Conservation (phyloP, 2,113 vertebrate genomes). For the Rousettus leschenaultii region DNA sequence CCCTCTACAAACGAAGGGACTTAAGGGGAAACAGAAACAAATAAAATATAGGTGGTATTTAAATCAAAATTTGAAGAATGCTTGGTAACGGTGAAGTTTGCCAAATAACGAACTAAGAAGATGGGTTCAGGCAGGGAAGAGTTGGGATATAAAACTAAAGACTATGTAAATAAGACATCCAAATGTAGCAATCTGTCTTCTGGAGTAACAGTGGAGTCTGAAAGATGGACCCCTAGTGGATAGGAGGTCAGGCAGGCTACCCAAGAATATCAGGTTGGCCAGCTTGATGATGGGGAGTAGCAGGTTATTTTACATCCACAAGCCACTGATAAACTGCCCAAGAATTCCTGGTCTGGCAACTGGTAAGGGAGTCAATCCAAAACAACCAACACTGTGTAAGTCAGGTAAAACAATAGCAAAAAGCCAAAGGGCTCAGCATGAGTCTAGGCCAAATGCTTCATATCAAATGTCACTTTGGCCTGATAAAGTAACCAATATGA, state of each 20-base stretch:
- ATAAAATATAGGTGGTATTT: neutral
- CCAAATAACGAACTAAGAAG: neutral
- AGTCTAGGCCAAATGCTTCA: slow-evolving; percentile 32
- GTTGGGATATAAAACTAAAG: neutral
- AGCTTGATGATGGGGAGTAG: neutral
- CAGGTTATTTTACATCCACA: slow-evolving; percentile 4
- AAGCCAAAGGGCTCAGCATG: neutral
- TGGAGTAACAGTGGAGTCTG: slow-evolving; percentile 38
- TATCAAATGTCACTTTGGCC: neutral
- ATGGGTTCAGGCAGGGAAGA: neutral
- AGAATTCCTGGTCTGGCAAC: neutral
- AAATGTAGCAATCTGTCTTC: neutral
- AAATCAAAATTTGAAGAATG: neutral
- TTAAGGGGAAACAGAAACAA: neutral
- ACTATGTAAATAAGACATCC: slow-evolving; percentile 14
- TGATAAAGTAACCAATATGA: neutral
- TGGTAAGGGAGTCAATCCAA: neutral
- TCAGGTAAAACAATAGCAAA: slow-evolving; percentile 38
- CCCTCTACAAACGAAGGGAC: neutral
- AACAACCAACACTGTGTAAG: slow-evolving; percentile 47
- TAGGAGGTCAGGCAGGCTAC: slow-evolving; percentile 41
- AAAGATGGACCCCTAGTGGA: slow-evolving; percentile 24
- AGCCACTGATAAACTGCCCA: neutral
- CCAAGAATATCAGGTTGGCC: slow-evolving; percentile 49
- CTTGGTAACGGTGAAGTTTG: neutral